Evolutionary conservation across 2,797 vertebrate species (phyloP), one percentile per base, ranked within the genome.

Genomic region (Oreochromis grahami): DNA sequence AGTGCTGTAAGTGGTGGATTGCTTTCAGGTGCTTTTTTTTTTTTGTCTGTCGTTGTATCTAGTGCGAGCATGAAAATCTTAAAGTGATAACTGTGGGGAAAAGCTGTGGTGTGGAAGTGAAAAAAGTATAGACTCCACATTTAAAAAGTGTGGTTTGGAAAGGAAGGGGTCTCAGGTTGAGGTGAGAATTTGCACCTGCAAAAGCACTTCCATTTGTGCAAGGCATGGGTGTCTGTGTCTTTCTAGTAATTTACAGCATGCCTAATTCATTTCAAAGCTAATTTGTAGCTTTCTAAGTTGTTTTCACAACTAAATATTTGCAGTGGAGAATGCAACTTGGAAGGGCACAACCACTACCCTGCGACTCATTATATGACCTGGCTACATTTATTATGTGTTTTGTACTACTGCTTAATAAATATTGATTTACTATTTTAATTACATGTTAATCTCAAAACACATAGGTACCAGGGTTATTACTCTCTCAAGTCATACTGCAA

Each of bases 401-500:
- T 86, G 74, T 88, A 89, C 70, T 83, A 84, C 86, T 88, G 89
- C 93, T 95, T 95, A 93, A 95, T 96, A 96, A 94, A 96, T 95
- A 96, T 95, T 94, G 94, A 96, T 96, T 96, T 95, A 93, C 88
- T 87, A 93, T 95, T 95, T 95, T 96, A 96, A 96, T 96, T 95
- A 95, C 92, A 95, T 90, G 91, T 93, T 96, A 95, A 96, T 96
- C 95, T 96, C 93, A 95, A 95, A 95, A 91, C 94, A 95, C 94
- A 93, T 86, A 94, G 93, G 94, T 94, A 91, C 85, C 85, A 45
- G 80, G 87, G 84, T 96, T 95, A 96, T 92, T 84, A 91, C 94
- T 95, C 95, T 95, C 95, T 93, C 81, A 94, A 94, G 94, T 94
- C 88, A 80, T 78, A 83, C 76, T 83, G 91, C 92, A 95, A 92